Conservation (phyloP, 2,797 vertebrate species). For the Clarias pachynema region DNA sequence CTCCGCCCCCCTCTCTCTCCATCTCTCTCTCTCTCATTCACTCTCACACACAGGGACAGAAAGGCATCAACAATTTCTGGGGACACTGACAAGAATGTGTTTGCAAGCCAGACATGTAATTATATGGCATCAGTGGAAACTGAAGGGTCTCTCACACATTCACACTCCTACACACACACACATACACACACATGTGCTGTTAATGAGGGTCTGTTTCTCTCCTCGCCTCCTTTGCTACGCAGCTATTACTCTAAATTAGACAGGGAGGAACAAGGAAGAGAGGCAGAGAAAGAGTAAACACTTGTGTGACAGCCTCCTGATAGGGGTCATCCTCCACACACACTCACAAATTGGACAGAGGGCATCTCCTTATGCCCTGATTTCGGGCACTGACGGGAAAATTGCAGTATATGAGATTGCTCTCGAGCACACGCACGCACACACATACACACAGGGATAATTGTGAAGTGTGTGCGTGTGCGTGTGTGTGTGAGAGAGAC, state of each 20-base stretch:
- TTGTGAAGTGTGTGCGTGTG: constrained; percentile 53
- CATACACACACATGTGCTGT: constrained; percentile 33
- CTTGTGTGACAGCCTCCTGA: constrained; percentile 52
- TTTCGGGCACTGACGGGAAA: constrained; percentile 43
- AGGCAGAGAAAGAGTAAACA: constrained; percentile 59
- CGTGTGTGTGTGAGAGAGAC: neutral
- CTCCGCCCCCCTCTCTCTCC: neutral
- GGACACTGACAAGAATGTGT: constrained; percentile 57
- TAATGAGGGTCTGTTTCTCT: constrained; percentile 64
- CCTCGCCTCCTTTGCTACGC: constrained; percentile 49
- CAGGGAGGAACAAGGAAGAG: constrained; percentile 50
- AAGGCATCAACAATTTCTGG: constrained; percentile 45
- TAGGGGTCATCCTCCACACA: constrained; percentile 50
- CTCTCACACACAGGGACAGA: constrained; percentile 14
- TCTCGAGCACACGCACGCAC: constrained; percentile 10
- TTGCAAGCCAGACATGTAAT: constrained; percentile 62
- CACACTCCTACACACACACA: neutral
- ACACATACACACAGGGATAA: constrained; percentile 62
- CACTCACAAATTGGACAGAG: constrained; percentile 27
- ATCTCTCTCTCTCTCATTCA: neutral
- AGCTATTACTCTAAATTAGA: constrained; percentile 64
- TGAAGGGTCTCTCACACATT: constrained; percentile 39
- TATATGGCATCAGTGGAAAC: constrained; percentile 60
- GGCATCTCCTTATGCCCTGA: constrained; percentile 47
- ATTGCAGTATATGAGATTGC: constrained; percentile 36